A percentile compares a stretch with the other conserved stretches of the same genome.
phyloP scores from a whole-genome alignment of 2,113 vertebrate genomes.

The Spea bombifrons region DNA sequence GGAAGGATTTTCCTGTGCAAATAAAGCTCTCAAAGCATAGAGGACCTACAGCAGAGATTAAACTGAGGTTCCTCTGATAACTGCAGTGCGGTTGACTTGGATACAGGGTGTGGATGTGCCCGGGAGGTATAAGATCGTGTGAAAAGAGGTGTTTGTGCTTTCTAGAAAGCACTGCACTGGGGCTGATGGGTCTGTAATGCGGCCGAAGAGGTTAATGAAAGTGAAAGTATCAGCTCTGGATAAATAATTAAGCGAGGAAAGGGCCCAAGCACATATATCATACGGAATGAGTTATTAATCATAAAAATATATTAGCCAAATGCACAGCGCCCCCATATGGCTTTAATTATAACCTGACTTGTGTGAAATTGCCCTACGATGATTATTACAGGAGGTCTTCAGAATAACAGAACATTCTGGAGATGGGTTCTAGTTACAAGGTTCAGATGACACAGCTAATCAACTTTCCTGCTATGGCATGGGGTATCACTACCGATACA shows the following conservation, averaged over 20 bases:
- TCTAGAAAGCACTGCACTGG: slow-evolving; percentile 28
- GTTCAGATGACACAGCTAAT: too few species aligned
- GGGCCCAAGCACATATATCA: not conserved
- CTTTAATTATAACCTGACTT: not conserved
- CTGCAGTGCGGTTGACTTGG: slow-evolving; percentile 25
- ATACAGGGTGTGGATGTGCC: slow-evolving; percentile 20
- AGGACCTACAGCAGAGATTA: slow-evolving; percentile 32
- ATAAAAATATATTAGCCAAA: not conserved
- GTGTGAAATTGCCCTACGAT: too few species aligned
- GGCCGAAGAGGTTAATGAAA: slow-evolving; percentile 14
- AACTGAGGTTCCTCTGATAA: slow-evolving; percentile 11
- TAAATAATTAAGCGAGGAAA: not conserved
- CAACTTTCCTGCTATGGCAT: too few species aligned
- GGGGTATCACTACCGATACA: too few species aligned
- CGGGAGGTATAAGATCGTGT: slow-evolving; percentile 4
- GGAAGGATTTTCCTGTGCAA: slow-evolving; percentile 56
- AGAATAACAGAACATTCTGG: too few species aligned
- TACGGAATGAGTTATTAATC: not conserved
- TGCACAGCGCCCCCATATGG: slow-evolving; percentile 16
- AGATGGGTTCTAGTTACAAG: too few species aligned
- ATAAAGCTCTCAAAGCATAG: slow-evolving; percentile 55
- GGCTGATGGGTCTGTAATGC: not conserved
- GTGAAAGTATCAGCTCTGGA: not conserved
- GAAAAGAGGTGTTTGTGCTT: slow-evolving; percentile 8
- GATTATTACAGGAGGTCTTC: too few species aligned